Conservation (phyloP, 2,888 invertebrate species). For the Taphrorychus bicolor region DNA sequence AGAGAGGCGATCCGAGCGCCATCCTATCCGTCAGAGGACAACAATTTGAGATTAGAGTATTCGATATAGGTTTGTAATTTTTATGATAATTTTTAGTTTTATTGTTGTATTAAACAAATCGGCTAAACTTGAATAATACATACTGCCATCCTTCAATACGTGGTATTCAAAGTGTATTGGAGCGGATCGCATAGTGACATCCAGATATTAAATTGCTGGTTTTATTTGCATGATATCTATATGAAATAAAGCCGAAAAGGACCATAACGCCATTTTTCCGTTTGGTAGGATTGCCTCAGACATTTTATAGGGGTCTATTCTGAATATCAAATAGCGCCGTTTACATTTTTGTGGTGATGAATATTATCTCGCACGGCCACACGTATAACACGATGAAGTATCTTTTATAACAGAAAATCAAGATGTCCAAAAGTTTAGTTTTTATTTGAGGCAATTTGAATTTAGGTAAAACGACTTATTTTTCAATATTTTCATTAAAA, state of each 20-base stretch:
- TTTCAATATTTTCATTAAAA: too few species aligned
- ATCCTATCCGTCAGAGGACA: constrained; percentile 21
- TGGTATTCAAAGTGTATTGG: too few species aligned
- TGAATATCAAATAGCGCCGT: constrained; percentile 27
- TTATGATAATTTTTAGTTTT: not conserved
- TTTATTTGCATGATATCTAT: not conserved
- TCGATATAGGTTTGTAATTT: not conserved
- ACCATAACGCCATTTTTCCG: constrained; percentile 9
- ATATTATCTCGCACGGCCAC: not conserved
- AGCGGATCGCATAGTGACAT: not conserved
- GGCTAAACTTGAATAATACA: too few species aligned
- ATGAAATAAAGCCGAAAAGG: constrained; percentile 1
- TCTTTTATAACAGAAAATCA: too few species aligned
- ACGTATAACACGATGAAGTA: too few species aligned
- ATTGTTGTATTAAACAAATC: too few species aligned
- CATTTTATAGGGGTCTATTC: constrained; percentile 12
- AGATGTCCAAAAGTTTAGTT: too few species aligned
- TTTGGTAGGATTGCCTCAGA: constrained; percentile 9
- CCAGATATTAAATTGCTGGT: not conserved
- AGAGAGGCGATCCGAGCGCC: constrained; percentile 41
- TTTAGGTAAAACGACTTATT: too few species aligned
- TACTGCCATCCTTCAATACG: too few species aligned
- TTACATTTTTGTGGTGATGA: constrained; percentile 16
- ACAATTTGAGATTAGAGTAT: constrained; percentile 4
- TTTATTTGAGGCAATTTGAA: too few species aligned